Base-by-base conservation (phyloP, 1,140 invertebrate genomes). In the Holotrichia oblita region DNA sequence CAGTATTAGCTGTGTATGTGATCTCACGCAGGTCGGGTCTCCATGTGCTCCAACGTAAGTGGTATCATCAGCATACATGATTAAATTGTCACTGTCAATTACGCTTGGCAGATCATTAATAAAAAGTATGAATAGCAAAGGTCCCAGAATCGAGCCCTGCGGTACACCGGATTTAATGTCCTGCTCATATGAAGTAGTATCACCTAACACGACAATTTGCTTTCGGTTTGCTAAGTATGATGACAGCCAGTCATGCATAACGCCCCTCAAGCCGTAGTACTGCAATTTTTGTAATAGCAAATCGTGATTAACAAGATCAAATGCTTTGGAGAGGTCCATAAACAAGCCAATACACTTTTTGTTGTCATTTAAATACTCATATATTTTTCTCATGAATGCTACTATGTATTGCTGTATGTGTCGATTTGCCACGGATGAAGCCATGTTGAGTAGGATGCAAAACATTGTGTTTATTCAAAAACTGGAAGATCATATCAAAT, bases 281-380 rank as follows among this genome's bases (percentile, higher is more conserved):
- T 69, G 10, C 0, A 69, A 10, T 20, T 69, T 24, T 14, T 20
- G 17, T 20, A 69, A 69, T 24, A 69, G 8, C 64, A 22, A 6
- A 69, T 69, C 22, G 20, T 69, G 64, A 10, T 69, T 20, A 8
- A 69, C 64, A 2, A 69, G 64, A 20, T 73, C 27, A 40, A 73
- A 73, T 0, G 72, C 72, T 14, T 73, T 73, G 2, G 27, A 40
- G 27, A 73, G 72, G 22, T 73, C 72, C 72, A 73, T 73, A 41
- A 73, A 27, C 10, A 73, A 40, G 9, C 72, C 72, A 40, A 27
- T 34, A 41, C 64, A 69, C 10, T 27, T 20, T 3, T 24, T 69
- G 3, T 20, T 10, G 64, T n/a, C 10, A 69, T 69, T 27, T 12
- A 69, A 2, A 69, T 3, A 14, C 10, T 22, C 4, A 27, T 24